Conservation (phyloP, 2,797 vertebrate genomes). For the Cheirogaleus major region DNA sequence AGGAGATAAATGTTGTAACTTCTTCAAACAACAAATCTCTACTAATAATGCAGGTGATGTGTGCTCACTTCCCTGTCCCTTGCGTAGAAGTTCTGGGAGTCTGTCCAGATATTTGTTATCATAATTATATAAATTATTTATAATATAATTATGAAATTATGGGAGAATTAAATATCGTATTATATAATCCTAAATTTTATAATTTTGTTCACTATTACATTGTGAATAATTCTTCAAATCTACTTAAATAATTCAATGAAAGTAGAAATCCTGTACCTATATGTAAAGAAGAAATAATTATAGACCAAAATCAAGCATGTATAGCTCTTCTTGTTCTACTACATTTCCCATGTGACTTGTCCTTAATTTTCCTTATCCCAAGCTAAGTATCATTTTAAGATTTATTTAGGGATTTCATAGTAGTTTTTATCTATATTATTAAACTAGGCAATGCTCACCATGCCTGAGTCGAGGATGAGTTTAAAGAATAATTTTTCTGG, state of each 20-base stretch:
- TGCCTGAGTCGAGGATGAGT: background rate
- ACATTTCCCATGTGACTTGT: background rate
- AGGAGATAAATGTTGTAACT: background rate
- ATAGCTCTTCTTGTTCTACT: background rate
- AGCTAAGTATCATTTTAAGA: background rate
- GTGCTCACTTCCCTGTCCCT: background rate
- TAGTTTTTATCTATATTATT: background rate
- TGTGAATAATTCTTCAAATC: background rate
- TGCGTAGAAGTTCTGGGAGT: background rate
- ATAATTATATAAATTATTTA: constrained; percentile 18
- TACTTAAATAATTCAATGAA: constrained; percentile 34
- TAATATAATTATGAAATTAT: background rate
- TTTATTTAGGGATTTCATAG: background rate
- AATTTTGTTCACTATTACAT: background rate
- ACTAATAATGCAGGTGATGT: background rate
- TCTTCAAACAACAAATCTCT: background rate
- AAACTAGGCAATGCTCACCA: background rate
- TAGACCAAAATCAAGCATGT: background rate
- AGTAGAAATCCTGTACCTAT: background rate
- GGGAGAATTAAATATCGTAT: background rate
- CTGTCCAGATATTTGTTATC: background rate
- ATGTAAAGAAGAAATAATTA: background rate
- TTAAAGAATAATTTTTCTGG: background rate
- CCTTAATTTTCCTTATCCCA: constrained; percentile 18
- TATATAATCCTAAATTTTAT: background rate